Evolutionary conservation across 2,113 vertebrate species (phyloP).

Genomic region (Calypte anna): DNA sequence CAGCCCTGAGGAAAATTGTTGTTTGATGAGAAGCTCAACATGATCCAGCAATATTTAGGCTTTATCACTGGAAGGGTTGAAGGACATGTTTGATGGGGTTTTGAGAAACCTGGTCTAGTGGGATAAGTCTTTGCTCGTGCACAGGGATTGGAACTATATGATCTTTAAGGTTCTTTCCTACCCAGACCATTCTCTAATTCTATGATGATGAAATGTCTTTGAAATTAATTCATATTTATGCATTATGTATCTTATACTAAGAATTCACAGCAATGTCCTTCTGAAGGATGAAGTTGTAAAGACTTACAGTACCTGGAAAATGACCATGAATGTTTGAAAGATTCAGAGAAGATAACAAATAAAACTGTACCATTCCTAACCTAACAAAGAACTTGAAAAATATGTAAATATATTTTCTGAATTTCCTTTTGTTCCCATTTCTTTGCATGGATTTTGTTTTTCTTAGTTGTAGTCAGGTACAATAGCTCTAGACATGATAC

Average conservation of each 20-base stretch:
- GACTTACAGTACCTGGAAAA: background rate
- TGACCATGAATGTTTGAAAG: background rate
- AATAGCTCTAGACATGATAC: background rate
- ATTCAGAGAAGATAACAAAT: background rate
- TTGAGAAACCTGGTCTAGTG: too few species aligned
- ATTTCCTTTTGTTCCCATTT: background rate
- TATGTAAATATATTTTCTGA: background rate
- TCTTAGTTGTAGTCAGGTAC: background rate
- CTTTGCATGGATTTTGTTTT: accelerated
- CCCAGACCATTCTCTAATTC: too few species aligned
- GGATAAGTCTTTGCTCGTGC: too few species aligned
- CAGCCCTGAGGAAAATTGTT: too few species aligned
- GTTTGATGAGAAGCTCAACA: too few species aligned
- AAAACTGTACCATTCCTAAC: background rate
- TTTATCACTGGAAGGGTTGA: too few species aligned
- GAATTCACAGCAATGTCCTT: background rate
- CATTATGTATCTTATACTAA: background rate
- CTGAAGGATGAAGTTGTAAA: background rate
- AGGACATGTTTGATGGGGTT: too few species aligned
- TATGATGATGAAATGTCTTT: background rate
- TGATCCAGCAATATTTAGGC: too few species aligned
- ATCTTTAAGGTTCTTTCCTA: too few species aligned
- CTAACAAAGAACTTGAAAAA: background rate
- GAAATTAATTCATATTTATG: conserved; percentile 1
- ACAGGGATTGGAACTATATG: too few species aligned